phyloP scores from a whole-genome alignment of 1,140 invertebrate species.

The Neotoxoptera formosana region DNA sequence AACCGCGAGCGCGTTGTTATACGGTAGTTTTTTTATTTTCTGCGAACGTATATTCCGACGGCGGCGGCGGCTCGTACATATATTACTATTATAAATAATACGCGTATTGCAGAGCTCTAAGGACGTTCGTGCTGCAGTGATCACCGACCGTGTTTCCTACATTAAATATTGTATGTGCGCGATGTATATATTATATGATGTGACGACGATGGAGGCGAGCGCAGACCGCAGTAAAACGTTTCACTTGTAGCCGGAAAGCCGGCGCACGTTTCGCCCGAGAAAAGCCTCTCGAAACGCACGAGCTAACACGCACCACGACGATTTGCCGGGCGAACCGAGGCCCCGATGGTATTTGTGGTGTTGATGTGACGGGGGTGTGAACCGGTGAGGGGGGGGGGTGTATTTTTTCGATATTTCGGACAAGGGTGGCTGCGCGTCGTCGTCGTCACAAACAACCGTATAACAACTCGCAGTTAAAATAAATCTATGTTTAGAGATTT shows the following conservation, averaged over 20 bases:
- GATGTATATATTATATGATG: neutral
- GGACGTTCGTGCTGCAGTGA: neutral
- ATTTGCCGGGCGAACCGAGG: neutral
- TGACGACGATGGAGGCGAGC: neutral
- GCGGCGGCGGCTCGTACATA: neutral
- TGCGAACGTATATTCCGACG: neutral
- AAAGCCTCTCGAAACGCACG: conserved; percentile 56
- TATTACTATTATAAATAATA: neutral
- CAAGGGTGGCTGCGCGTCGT: neutral
- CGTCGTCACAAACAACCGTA: neutral
- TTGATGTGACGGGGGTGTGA: neutral
- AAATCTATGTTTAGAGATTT: conserved; percentile 8
- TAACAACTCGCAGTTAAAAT: conserved; percentile 22
- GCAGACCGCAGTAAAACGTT: conserved; percentile 52
- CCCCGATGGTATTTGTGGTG: neutral
- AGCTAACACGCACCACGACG: conserved; percentile 13
- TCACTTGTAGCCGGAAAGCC: conserved; percentile 51
- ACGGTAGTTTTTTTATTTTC: neutral
- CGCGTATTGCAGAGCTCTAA: neutral
- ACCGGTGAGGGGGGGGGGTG: neutral
- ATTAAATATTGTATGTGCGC: neutral
- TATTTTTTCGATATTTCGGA: conserved; percentile 3
- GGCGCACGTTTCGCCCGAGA: conserved; percentile 51
- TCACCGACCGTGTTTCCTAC: conserved; percentile 45
- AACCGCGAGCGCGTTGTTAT: neutral